Percentiles rank a stretch among this genome's conserved stretches.
Evolutionary conservation across 2,797 vertebrate genomes (phyloP).

Genomic region (Phaenicophaeus curvirostris): DNA sequence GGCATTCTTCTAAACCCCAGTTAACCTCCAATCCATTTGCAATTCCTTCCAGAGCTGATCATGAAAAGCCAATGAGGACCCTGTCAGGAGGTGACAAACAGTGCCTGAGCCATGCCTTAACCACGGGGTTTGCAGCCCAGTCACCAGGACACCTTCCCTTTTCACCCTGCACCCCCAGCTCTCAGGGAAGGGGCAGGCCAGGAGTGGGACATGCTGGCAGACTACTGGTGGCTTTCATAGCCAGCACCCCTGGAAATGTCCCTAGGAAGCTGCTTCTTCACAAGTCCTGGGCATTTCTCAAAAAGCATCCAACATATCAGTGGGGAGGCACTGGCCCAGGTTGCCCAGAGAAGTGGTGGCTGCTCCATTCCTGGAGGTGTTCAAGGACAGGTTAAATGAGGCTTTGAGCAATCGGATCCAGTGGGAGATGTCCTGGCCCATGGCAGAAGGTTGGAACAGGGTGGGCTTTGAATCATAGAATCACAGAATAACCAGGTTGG

Average conservation of each 20-base stretch:
- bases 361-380: too few species aligned
- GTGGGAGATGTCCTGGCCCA: too few species aligned
- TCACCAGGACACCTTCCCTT: neutral
- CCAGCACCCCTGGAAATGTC: neutral
- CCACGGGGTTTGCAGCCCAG: neutral
- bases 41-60: neutral
- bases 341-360: too few species aligned
- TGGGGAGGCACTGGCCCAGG: too few species aligned
- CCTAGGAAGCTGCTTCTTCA: neutral
- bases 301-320: rapidly evolving
- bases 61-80: neutral
- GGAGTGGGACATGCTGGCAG: neutral
- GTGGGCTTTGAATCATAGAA: too few species aligned
- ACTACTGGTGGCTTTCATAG: neutral
- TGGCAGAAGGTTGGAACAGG: too few species aligned
- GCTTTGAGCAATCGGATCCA: too few species aligned
- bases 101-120: neutral
- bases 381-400: too few species aligned
- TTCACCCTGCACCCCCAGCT: neutral
- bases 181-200: neutral
- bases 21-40: neutral
- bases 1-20: neutral
- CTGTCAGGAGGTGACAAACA: neutral
- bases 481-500: too few species aligned
- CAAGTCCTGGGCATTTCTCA: neutral